Conservation (phyloP, 2,888 invertebrate species). For the Ypsolopha scabrella region DNA sequence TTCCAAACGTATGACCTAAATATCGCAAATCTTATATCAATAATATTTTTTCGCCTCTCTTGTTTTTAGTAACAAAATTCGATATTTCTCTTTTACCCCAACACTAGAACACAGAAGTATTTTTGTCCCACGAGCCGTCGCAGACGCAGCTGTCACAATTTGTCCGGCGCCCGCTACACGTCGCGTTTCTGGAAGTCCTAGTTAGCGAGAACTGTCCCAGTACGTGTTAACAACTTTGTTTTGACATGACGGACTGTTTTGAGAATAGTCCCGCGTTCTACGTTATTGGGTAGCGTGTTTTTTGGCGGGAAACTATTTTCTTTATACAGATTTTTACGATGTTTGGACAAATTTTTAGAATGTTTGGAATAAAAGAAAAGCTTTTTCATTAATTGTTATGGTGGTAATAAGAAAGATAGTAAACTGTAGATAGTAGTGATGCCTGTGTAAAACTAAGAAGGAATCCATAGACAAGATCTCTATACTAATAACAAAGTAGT, state of each 20-base stretch:
- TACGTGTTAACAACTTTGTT: slow-evolving; percentile 63
- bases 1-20: too few relatives aligned
- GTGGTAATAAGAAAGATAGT: too few relatives aligned
- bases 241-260: slow-evolving; percentile 51
- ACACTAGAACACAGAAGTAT: slow-evolving; percentile 32
- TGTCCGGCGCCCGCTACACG: slow-evolving; percentile 28
- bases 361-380: too few relatives aligned
- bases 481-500: too few relatives aligned
- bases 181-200: slow-evolving; percentile 5
- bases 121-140: slow-evolving; percentile 36
- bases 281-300: slow-evolving; percentile 1
- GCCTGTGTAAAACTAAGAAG: too few relatives aligned
- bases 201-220: slow-evolving; percentile 23
- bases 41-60: too few relatives aligned
- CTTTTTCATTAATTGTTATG: too few relatives aligned
- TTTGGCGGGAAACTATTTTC: background rate
- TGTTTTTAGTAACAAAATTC: background rate
- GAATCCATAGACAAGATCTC: too few relatives aligned
- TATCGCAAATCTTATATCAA: too few relatives aligned
- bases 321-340: background rate
- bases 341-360: too few relatives aligned
- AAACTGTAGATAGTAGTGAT: too few relatives aligned
- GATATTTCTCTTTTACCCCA: slow-evolving; percentile 17
- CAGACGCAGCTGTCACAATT: slow-evolving; percentile 47
- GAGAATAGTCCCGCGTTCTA: slow-evolving; percentile 25